Evolutionary conservation across 2,888 invertebrate genomes (phyloP).

Genomic region (Tryphoninae sp.): DNA sequence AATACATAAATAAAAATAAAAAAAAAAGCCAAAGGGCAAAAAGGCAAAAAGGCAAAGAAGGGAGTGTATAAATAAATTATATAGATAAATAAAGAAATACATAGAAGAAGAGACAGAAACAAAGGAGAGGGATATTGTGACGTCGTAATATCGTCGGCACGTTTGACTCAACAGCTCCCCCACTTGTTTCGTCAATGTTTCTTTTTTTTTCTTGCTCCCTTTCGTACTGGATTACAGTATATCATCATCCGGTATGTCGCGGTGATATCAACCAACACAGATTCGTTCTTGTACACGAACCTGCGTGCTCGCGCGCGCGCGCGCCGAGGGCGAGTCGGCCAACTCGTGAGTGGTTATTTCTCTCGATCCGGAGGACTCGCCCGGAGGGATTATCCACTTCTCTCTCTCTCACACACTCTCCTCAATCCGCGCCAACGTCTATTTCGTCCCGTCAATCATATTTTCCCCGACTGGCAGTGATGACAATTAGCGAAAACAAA

Average conservation of each 20-base stretch:
- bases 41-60: too few species aligned
- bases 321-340: not conserved
- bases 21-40: too few species aligned
- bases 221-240: conserved; percentile 1
- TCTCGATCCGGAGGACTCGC: too few species aligned
- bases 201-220: not conserved
- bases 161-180: conserved; percentile 23
- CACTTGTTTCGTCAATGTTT: conserved; percentile 10
- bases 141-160: conserved; percentile 15
- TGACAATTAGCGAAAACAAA: not conserved
- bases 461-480: not conserved
- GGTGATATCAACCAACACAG: not conserved
- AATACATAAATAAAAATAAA: too few species aligned
- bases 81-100: too few species aligned
- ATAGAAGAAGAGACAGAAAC: too few species aligned
- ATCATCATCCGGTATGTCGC: conserved; percentile 41
- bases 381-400: not conserved
- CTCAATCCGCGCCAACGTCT: not conserved
- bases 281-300: not conserved
- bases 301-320: too few species aligned
- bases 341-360: conserved; percentile 9
- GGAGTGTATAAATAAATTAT: too few species aligned
- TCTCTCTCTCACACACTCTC: not conserved
- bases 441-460: not conserved
- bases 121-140: not conserved